A percentile compares a stretch with the other conserved stretches of the same genome.
Conservation (phyloP, 2,888 invertebrate species). For the Tuta absoluta region DNA sequence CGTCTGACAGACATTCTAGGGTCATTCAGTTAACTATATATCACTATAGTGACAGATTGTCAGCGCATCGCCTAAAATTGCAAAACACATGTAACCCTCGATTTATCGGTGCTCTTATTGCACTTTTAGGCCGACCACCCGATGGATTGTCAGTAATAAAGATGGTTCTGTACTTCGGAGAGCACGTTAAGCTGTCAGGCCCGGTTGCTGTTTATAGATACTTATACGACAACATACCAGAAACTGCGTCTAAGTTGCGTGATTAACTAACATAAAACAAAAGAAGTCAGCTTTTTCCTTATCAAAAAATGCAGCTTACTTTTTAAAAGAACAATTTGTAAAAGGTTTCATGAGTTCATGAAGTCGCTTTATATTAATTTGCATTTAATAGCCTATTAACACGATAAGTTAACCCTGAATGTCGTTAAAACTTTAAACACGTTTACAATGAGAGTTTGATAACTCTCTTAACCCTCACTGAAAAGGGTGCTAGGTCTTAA, state of each 20-base stretch:
- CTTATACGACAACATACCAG: too few species aligned
- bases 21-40: too few species aligned
- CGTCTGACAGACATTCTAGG: too few species aligned
- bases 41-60: too few species aligned
- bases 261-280: constrained; percentile 11
- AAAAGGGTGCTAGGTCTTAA: constrained; percentile 19
- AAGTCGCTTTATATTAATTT: constrained; percentile 22
- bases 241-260: too few species aligned
- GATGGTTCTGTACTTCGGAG: too few species aligned
- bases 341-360: constrained; percentile 20
- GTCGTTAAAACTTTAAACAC: constrained; percentile 25
- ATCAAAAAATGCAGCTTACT: constrained; percentile 21
- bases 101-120: too few species aligned
- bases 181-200: too few species aligned
- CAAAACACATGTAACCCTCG: too few species aligned
- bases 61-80: not conserved
- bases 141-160: too few species aligned
- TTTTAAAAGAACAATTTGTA: constrained; percentile 23
- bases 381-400: constrained; percentile 23
- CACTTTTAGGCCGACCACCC: too few species aligned
- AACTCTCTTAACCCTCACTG: constrained; percentile 18
- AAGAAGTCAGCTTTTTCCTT: constrained; percentile 2
- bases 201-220: too few species aligned
- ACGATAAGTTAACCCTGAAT: constrained; percentile 21
- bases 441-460: constrained; percentile 17